Percentiles rank a stretch among this genome's conserved stretches.
Evolutionary conservation across 2,113 vertebrate species (phyloP).

Genomic region (Pollimyrus isidori): DNA sequence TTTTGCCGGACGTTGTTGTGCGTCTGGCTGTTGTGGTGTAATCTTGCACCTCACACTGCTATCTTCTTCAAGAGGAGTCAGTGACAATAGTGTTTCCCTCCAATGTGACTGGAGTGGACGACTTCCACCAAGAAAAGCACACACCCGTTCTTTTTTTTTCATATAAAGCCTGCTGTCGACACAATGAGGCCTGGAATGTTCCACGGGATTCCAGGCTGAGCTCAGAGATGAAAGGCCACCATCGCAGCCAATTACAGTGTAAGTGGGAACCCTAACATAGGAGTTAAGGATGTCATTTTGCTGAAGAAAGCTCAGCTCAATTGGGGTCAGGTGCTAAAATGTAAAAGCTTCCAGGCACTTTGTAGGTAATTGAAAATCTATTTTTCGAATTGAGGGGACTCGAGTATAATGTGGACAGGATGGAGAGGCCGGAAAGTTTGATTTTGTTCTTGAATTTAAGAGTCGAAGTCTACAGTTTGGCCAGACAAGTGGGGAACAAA

Average conservation of each 20-base stretch:
- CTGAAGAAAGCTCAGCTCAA: conserved; percentile 35
- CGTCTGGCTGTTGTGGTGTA: background rate
- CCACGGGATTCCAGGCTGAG: conserved; percentile 18
- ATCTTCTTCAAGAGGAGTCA: background rate
- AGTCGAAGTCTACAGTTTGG: conserved; percentile 3
- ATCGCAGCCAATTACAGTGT: conserved; percentile 32
- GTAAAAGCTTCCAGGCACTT: conserved; percentile 40
- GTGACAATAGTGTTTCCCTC: background rate
- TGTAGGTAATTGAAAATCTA: conserved; percentile 44
- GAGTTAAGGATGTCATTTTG: conserved; percentile 42
- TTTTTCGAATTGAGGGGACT: conserved; percentile 39
- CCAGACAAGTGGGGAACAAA: background rate
- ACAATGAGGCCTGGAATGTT: background rate
- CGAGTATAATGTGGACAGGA: conserved; percentile 22
- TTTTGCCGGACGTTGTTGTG: background rate
- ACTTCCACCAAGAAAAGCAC: background rate
- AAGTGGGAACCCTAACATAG: conserved; percentile 26
- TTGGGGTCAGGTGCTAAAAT: conserved; percentile 39
- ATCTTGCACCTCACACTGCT: background rate
- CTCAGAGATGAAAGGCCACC: conserved; percentile 25
- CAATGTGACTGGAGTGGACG: background rate
- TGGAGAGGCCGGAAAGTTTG: conserved; percentile 23
- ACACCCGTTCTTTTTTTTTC: background rate
- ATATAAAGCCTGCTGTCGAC: background rate
- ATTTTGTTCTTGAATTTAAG: conserved; percentile 23